Conservation (phyloP, 1,140 invertebrate genomes). For the Ceratosolen fusciceps region DNA sequence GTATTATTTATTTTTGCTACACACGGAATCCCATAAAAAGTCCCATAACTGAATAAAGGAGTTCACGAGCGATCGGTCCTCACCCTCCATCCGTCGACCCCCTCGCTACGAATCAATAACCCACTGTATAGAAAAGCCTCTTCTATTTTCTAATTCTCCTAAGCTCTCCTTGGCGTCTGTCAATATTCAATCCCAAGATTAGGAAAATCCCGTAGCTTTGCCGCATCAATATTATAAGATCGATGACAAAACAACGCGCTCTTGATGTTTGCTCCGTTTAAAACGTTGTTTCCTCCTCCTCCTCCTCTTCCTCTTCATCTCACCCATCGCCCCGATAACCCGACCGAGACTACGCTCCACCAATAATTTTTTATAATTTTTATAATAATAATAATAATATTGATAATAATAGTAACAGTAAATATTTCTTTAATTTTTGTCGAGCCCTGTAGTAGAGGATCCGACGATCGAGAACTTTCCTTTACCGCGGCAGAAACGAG, state of each 20-base stretch:
- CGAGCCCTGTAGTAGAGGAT: neutral
- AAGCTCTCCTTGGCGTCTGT: neutral
- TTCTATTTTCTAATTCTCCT: neutral
- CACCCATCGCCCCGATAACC: too few relatives aligned
- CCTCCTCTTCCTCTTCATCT: too few relatives aligned
- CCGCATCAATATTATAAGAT: neutral
- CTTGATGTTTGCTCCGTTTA: too few relatives aligned
- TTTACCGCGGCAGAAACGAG: too few relatives aligned
- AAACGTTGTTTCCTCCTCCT: too few relatives aligned
- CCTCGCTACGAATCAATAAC: constrained; percentile 35
- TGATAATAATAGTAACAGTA: constrained; percentile 21
- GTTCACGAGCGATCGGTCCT: constrained; percentile 14
- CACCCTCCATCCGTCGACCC: constrained; percentile 17
- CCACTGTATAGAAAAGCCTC: constrained; percentile 5
- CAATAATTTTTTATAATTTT: too few relatives aligned
- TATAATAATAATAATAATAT: neutral
- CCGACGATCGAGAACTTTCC: constrained; percentile 11
- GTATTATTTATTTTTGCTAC: constrained; percentile 61
- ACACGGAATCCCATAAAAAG: constrained; percentile 40
- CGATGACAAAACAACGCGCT: neutral
- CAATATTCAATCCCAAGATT: neutral
- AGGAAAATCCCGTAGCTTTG: neutral
- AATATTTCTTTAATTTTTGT: constrained; percentile 35
- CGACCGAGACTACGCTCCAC: neutral
- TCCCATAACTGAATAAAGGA: constrained; percentile 16